Base-by-base conservation (phyloP, 2,888 invertebrate species). In the Ligdia adustata region DNA sequence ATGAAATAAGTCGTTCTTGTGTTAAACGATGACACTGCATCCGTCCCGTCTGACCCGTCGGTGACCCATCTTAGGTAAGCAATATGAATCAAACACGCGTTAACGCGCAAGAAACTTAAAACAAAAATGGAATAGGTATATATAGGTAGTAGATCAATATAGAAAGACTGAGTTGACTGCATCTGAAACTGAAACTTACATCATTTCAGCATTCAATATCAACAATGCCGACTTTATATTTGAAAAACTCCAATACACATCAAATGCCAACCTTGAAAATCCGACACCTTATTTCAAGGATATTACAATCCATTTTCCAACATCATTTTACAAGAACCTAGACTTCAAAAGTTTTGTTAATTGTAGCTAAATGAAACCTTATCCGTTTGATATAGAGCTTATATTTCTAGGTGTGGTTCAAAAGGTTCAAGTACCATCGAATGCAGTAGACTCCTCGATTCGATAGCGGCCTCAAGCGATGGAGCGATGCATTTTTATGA, bases 401-500 rank as follows among this genome's bases (percentile, higher is more conserved):
- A 37, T 11, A n/a, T n/a, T n/a, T n/a, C n/a, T n/a, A n/a, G n/a
- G n/a, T n/a, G n/a, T n/a, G n/a, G n/a, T n/a, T n/a, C n/a, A n/a
- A n/a, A 7, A 22, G 22, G 7, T 5, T 28, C 16, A n/a, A 27
- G 12, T 7, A 26, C 16, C 5, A 37, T 37, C 27, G 11, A 18
- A 15, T 37, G 37, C 37, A 37, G n/a, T 26, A 26, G 28, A 26
- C n/a, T 29, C 24, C 40, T 46, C 28, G 40, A 35, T 40, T 40
- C 40, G 28, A 40, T 24, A 24, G 39, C 1, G n/a, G 39, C 46
- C 40, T 35, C 13, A 2, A 40, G 46, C 39, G 34, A 29, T 46
- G 34, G 5, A 40, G 46, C 34, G 39, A 35, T 46, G 40, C 46
- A 46, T 46, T 46, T 40, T 40, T 33, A 45, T 38, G 45, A 34